Percentiles rank a stretch among this genome's conserved stretches.
Conservation (phyloP, 2,888 invertebrate species). For the Eupithecia inturbata region DNA sequence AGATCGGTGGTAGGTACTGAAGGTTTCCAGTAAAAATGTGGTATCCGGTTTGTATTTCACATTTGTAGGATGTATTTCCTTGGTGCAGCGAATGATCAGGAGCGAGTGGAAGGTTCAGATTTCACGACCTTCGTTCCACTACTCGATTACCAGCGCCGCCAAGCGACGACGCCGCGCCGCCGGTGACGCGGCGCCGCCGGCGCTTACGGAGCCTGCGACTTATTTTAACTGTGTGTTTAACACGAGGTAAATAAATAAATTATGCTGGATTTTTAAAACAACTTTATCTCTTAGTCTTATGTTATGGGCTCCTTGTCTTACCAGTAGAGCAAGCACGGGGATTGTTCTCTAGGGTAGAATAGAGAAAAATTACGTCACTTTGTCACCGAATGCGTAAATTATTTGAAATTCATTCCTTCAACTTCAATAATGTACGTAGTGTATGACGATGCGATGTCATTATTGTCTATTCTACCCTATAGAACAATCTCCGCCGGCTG, state of each 20-base stretch:
- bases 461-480: too few relatives aligned
- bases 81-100: slow-evolving; percentile 59
- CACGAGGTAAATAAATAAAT: slow-evolving; percentile 40
- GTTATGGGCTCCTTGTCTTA: too few relatives aligned
- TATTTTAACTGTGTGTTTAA: slow-evolving; percentile 49
- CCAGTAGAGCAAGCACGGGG: too few relatives aligned
- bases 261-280: background rate
- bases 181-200: slow-evolving; percentile 73
- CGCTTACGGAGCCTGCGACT: slow-evolving; percentile 67
- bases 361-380: too few relatives aligned
- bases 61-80: slow-evolving; percentile 7
- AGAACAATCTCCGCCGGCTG: too few relatives aligned
- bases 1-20: too few relatives aligned
- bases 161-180: slow-evolving; percentile 50
- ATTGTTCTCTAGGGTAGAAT: too few relatives aligned
- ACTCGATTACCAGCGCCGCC: slow-evolving; percentile 78
- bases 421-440: too few relatives aligned
- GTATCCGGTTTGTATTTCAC: background rate
- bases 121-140: slow-evolving; percentile 78
- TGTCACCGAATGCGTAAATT: too few relatives aligned
- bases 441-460: too few relatives aligned
- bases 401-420: too few relatives aligned
- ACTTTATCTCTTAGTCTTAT: too few relatives aligned
- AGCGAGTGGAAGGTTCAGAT: slow-evolving; percentile 75
- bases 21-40: background rate